Percentiles rank a stretch among this genome's conserved stretches.
These are phyloP conservation scores for Smithornis capensis DNA, from an alignment of 2,113 vertebrate genomes.

Conservation along the genomic window DNA sequence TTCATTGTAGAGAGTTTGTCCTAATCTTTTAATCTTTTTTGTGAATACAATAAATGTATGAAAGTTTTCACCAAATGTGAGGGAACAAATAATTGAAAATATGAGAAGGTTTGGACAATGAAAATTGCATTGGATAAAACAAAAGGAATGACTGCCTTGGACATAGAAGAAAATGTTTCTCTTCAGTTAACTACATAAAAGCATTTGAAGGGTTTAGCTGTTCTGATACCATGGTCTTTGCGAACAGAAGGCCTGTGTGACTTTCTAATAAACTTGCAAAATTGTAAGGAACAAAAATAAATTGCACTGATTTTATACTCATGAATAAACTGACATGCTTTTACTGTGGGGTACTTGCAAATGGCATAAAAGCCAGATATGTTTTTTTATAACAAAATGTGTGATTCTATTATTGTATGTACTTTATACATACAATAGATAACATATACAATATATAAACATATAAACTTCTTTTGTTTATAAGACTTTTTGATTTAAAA, in stretches of 20 bases:
- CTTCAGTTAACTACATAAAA: neutral
- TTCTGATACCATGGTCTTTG: neutral
- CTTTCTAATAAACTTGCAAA: neutral
- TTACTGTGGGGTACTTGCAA: neutral
- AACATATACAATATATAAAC: no score
- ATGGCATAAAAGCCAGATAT: neutral
- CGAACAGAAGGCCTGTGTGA: neutral
- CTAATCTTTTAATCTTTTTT: neutral
- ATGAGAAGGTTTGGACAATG: neutral
- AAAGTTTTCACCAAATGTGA: neutral
- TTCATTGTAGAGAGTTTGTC: neutral
- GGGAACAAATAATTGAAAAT: neutral
- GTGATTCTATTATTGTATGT: no score
- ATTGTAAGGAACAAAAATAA: neutral
- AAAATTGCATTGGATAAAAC: neutral
- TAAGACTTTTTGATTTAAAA: neutral
- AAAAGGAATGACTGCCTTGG: neutral
- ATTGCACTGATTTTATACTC: neutral
- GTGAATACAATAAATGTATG: neutral
- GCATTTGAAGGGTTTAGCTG: neutral
- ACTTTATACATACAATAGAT: no score
- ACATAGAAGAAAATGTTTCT: neutral
- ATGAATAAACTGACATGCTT: neutral
- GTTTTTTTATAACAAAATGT: neutral
- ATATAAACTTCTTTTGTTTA: neutral